Evolutionary conservation across 2,113 vertebrate species (phyloP).

Genomic region (Mola mola): DNA sequence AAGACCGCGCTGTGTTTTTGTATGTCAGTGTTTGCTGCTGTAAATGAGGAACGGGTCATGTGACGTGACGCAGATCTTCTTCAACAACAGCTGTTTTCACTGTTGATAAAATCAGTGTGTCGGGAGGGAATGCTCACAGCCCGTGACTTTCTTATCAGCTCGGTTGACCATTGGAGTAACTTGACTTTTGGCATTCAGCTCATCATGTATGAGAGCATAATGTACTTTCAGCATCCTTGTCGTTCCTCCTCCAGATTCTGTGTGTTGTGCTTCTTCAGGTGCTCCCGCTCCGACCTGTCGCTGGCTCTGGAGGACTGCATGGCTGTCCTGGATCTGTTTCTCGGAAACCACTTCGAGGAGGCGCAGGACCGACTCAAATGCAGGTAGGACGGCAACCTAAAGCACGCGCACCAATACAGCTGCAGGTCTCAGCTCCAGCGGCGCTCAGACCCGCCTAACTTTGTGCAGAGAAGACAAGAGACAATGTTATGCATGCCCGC

Average conservation of each 20-base stretch:
- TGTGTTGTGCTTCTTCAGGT: constrained; percentile 74
- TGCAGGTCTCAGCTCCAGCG: background rate
- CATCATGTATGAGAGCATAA: too few relatives aligned
- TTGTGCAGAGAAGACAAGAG: too few relatives aligned
- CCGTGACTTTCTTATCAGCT: too few relatives aligned
- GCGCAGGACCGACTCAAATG: constrained; percentile 87
- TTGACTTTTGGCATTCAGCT: too few relatives aligned
- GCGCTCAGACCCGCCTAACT: constrained; percentile 4
- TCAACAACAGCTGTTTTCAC: too few relatives aligned
- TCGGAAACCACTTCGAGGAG: constrained; percentile 93
- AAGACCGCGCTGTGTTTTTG: too few relatives aligned
- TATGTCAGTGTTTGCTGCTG: background rate
- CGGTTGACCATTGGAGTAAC: too few relatives aligned
- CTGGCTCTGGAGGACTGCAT: constrained; percentile 91
- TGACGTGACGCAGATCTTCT: too few relatives aligned
- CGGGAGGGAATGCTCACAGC: too few relatives aligned
- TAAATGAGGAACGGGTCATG: constrained; percentile 19
- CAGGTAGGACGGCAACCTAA: constrained; percentile 81
- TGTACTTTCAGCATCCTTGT: background rate
- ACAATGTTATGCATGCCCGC: too few relatives aligned
- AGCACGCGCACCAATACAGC: background rate
- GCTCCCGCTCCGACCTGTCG: constrained; percentile 84
- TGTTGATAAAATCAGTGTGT: too few relatives aligned
- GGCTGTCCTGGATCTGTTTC: constrained; percentile 92
- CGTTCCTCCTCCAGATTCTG: background rate